phyloP scores from a whole-genome alignment of 2,113 vertebrate genomes.

The Acanthisitta chloris region DNA sequence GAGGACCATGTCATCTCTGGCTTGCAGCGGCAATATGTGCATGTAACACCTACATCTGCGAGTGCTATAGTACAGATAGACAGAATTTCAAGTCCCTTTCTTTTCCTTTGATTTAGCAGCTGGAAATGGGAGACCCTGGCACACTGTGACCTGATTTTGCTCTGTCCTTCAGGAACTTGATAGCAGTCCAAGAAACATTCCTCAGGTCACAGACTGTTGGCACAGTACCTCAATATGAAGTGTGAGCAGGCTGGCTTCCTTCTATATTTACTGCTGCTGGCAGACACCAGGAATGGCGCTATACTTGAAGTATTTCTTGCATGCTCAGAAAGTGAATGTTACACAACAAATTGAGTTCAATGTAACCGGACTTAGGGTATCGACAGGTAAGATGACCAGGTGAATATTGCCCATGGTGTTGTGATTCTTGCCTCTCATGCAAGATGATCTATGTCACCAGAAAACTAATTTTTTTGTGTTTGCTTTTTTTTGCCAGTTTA shows the following conservation, averaged over 20 bases:
- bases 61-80: background rate
- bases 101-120: background rate
- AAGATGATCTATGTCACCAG: background rate
- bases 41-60: background rate
- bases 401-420: background rate
- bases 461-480: background rate
- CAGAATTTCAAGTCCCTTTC: background rate
- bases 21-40: background rate
- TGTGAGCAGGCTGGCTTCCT: background rate
- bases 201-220: constrained; percentile 48
- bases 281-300: background rate
- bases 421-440: background rate
- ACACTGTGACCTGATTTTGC: constrained; percentile 32
- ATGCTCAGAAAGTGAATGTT: constrained; percentile 1
- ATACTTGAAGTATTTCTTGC: background rate
- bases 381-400: rapidly evolving
- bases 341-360: background rate
- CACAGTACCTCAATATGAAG: constrained; percentile 48
- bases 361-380: background rate
- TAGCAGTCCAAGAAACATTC: background rate
- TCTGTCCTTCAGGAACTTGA: constrained; percentile 59
- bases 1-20: rapidly evolving
- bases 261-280: constrained; percentile 15
- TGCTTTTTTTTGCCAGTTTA: background rate
- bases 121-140: background rate